These are phyloP conservation scores for Apogon hyalosoma DNA, from an alignment of 2,797 vertebrate genomes.

Conservation along the genomic window DNA sequence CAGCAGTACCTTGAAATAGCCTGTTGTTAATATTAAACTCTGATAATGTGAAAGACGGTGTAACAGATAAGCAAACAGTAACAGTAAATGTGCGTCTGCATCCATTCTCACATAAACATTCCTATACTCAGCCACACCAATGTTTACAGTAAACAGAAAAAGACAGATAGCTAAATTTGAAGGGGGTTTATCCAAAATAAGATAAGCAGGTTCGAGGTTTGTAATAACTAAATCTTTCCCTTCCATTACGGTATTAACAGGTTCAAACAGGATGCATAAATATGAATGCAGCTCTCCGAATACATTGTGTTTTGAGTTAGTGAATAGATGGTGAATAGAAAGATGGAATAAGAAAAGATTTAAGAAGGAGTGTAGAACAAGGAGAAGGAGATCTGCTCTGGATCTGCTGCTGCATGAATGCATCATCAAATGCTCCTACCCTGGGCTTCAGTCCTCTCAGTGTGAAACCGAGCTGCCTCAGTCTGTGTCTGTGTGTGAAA, in stretches of 20 bases:
- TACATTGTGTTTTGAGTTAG: neutral
- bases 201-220: too few relatives aligned
- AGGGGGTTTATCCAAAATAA: neutral
- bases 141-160: slow-evolving; percentile 24
- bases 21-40: neutral
- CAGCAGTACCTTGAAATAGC: neutral
- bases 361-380: slow-evolving; percentile 1
- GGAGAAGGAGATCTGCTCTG: slow-evolving; percentile 16
- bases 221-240: neutral
- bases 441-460: slow-evolving; percentile 39
- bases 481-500: neutral
- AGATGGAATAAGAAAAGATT: neutral
- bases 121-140: slow-evolving; percentile 1
- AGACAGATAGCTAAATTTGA: slow-evolving; percentile 6
- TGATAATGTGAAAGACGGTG: too few relatives aligned
- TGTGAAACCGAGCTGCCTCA: slow-evolving; percentile 34
- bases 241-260: neutral
- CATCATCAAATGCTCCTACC: slow-evolving; percentile 15
- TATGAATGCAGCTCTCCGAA: neutral
- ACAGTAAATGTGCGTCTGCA: slow-evolving; percentile 4
- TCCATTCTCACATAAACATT: slow-evolving; percentile 4
- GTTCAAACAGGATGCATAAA: neutral
- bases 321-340: neutral
- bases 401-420: neutral
- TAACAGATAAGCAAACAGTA: too few relatives aligned